Percentiles rank a stretch among this genome's conserved stretches.
Conservation (phyloP, 1,140 invertebrate genomes). For the Achatina immaculata region DNA sequence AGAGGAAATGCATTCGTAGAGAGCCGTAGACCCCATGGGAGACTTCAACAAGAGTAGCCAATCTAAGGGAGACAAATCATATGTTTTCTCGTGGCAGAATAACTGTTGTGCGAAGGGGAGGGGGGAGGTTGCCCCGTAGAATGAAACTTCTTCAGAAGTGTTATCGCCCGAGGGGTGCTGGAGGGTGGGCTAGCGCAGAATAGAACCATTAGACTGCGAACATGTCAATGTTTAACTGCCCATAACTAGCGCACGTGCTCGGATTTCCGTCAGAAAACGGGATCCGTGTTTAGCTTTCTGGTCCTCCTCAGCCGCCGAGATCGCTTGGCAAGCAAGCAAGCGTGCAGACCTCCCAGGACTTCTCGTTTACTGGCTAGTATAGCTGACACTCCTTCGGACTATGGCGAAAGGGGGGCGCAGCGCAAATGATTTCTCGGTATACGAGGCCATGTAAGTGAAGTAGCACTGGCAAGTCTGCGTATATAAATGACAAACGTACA, state of each 20-base stretch:
- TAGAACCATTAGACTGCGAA: not conserved
- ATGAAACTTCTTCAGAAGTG: not conserved
- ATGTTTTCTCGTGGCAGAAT: conserved; percentile 7
- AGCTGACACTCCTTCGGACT: not conserved
- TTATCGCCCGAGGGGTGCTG: not conserved
- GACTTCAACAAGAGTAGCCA: not conserved
- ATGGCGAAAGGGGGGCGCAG: not conserved
- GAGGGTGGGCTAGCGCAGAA: not conserved
- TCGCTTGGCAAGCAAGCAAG: conserved; percentile 13
- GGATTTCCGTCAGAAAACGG: not conserved
- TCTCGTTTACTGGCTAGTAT: not conserved
- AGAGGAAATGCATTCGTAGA: not conserved
- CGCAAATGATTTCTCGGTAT: not conserved
- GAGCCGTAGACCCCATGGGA: not conserved
- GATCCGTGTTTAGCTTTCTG: not conserved
- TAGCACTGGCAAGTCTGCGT: not conserved
- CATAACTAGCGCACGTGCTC: conserved; percentile 20
- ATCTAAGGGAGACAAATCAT: not conserved
- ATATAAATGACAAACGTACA: not conserved
- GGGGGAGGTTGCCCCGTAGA: not conserved
- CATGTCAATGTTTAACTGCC: conserved; percentile 28
- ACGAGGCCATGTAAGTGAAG: not conserved
- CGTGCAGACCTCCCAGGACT: conserved; percentile 11
- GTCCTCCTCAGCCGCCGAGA: not conserved
- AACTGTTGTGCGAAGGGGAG: conserved; percentile 24